Evolutionary conservation across 53 echinoderm and acorn worm species (phyloP).

Genomic region (Arbacia lixula): DNA sequence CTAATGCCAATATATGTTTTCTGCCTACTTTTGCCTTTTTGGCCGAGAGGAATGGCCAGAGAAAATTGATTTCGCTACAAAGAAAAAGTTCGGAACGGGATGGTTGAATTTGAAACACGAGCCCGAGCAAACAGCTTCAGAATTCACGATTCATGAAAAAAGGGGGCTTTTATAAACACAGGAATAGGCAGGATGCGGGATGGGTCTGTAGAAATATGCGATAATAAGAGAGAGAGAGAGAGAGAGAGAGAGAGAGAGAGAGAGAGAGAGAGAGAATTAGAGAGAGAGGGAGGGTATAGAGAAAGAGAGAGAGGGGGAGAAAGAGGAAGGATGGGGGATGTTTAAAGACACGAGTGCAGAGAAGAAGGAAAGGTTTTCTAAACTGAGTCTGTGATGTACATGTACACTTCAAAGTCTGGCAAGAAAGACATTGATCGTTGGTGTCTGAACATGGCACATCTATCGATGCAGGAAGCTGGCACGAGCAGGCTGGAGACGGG

Average conservation of each 20-base stretch:
- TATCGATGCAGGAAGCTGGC: background rate
- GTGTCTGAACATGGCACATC: background rate
- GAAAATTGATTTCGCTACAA: constrained; percentile 37
- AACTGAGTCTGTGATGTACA: too few species aligned
- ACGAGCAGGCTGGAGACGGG: background rate
- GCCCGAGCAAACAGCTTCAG: constrained; percentile 32
- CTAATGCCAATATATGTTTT: constrained; percentile 22
- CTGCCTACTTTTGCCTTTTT: background rate
- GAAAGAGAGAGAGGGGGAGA: background rate
- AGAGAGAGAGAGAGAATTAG: background rate
- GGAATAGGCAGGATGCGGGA: background rate
- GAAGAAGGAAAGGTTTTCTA: background rate
- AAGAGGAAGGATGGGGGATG: too few species aligned
- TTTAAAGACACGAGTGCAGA: background rate
- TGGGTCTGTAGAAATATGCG: background rate
- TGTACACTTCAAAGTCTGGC: constrained; percentile 3
- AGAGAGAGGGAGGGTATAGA: background rate
- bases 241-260: background rate
- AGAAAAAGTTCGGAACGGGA: constrained; percentile 29
- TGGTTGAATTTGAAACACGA: constrained; percentile 41
- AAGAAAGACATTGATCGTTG: constrained; percentile 19
- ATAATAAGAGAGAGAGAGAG: background rate
- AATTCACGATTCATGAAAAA: constrained; percentile 33
- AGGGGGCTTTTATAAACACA: constrained; percentile 4
- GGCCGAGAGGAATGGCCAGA: background rate